Conservation (phyloP, 2,113 vertebrate genomes). For the Manacus vitellinus region DNA sequence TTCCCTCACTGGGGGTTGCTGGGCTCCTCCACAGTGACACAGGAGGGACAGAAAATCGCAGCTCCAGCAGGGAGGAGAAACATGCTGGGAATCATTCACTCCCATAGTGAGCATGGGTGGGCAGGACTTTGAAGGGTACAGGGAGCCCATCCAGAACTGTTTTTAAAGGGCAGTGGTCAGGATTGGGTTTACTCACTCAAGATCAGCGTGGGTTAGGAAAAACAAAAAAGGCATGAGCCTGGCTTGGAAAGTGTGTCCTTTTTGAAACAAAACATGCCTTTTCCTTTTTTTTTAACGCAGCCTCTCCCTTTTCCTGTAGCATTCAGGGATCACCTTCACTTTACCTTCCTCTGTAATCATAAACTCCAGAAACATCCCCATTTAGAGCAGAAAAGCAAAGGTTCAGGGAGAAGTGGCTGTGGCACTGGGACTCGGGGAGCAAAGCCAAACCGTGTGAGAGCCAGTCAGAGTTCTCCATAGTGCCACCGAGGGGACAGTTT, state of each 20-base stretch:
- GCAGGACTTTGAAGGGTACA: not conserved
- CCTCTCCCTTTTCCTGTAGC: not conserved
- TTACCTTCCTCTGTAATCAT: not conserved
- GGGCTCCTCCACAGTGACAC: not conserved
- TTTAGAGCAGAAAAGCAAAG: not conserved
- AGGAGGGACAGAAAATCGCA: not conserved
- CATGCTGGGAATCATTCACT: accelerated
- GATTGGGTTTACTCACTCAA: not conserved
- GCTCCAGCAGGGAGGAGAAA: not conserved
- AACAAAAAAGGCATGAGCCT: not conserved
- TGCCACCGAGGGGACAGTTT: not conserved
- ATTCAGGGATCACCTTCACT: not conserved
- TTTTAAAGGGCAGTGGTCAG: not conserved
- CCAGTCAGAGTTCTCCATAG: not conserved
- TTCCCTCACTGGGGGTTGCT: not conserved
- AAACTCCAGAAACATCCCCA: not conserved
- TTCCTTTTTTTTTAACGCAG: not conserved
- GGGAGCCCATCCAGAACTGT: not conserved
- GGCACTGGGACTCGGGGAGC: not conserved
- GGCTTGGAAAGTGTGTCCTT: not conserved
- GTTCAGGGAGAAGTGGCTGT: not conserved
- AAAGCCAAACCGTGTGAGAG: not conserved
- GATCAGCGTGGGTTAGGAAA: accelerated
- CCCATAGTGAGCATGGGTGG: accelerated
- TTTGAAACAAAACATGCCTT: not conserved